phyloP scores from a whole-genome alignment of 2,888 invertebrate genomes.

The Lepas anatifera region DNA sequence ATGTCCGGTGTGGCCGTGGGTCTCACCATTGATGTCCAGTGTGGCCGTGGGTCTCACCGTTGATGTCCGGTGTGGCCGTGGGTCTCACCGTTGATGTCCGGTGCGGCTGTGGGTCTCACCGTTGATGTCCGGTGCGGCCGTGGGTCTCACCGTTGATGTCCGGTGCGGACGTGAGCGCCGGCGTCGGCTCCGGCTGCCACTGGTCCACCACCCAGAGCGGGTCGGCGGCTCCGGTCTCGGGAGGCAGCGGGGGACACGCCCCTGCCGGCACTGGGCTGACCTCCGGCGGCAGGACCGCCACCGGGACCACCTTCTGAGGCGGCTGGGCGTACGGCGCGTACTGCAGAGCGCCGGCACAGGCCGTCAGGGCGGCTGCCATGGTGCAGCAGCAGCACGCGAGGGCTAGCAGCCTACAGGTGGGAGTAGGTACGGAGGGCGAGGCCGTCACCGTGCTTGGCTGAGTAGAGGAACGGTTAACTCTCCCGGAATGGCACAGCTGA shows the following conservation, averaged over 20 bases:
- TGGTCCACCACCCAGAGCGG: constrained; percentile 1
- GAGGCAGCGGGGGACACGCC: not conserved
- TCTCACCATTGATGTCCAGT: no score
- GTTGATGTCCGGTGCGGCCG: not conserved
- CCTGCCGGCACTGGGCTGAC: not conserved
- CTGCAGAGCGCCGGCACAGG: not conserved
- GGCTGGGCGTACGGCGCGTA: not conserved
- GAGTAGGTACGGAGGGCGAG: no score
- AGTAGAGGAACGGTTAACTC: no score
- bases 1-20: no score
- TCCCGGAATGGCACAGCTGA: no score
- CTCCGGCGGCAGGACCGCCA: not conserved
- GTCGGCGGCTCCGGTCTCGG: not conserved
- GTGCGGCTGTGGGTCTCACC: not conserved
- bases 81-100: no score
- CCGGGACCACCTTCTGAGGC: not conserved
- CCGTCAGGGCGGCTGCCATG: not conserved
- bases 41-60: no score
- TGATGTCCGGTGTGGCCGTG: no score
- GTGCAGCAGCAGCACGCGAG: not conserved
- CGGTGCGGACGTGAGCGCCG: not conserved
- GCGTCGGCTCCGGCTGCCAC: not conserved
- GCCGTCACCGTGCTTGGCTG: no score
- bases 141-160: not conserved
- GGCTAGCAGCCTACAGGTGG: not conserved